These are phyloP conservation scores for Tiaroga cobitis DNA, from an alignment of 2,797 vertebrate genomes.

Conservation along the genomic window DNA sequence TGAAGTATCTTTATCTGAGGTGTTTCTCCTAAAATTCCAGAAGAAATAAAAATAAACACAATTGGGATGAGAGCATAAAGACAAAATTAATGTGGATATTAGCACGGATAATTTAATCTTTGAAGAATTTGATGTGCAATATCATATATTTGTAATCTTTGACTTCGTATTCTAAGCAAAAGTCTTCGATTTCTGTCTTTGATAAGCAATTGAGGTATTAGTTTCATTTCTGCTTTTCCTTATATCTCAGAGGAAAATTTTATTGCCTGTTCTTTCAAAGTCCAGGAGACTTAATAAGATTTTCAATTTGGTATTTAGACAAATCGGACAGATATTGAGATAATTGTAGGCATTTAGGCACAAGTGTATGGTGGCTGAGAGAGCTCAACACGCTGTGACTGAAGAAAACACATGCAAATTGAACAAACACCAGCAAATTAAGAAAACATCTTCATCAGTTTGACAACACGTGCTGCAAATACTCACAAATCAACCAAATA, in stretches of 20 bases:
- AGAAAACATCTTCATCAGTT: no score
- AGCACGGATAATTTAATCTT: neutral
- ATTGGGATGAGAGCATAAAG: neutral
- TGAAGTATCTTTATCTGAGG: neutral
- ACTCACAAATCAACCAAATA: neutral
- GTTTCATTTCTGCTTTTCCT: neutral
- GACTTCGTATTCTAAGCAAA: neutral
- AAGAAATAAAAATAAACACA: neutral
- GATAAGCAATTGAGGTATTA: neutral
- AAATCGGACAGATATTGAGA: neutral
- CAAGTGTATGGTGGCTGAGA: neutral
- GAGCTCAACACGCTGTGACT: neutral
- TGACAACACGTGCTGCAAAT: no score
- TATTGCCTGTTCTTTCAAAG: neutral
- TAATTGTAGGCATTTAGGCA: neutral
- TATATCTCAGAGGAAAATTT: neutral
- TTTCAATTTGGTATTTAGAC: neutral
- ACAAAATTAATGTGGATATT: neutral
- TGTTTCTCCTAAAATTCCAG: neutral
- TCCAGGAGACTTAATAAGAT: neutral
- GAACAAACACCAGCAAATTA: neutral
- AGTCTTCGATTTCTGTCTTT: neutral
- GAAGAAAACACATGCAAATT: neutral
- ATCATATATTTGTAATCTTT: neutral
- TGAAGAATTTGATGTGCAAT: neutral